Conservation (phyloP, 2,797 vertebrate species). For the Sphenopsis melanotis region DNA sequence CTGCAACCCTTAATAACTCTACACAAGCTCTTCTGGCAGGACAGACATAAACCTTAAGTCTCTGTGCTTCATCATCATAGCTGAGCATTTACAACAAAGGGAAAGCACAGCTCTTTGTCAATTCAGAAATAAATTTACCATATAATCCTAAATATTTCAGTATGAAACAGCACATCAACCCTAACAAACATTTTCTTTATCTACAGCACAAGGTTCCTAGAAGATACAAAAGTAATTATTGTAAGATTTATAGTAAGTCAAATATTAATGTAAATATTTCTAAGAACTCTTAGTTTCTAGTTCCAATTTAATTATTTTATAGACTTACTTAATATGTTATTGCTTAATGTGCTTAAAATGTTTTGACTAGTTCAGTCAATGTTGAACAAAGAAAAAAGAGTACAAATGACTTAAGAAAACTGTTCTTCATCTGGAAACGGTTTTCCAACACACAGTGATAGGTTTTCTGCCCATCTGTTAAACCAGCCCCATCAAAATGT, state of each 20-base stretch:
- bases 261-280: constrained; percentile 57
- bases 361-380: constrained; percentile 64
- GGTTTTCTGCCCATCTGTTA: constrained; percentile 63
- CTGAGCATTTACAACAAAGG: not conserved
- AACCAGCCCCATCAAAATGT: constrained; percentile 40
- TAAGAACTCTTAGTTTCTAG: constrained; percentile 8
- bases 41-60: not conserved
- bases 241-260: not conserved
- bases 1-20: not conserved
- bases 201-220: not conserved
- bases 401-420: constrained; percentile 49
- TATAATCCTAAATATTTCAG: not conserved
- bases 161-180: not conserved
- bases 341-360: constrained; percentile 55
- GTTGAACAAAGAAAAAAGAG: constrained; percentile 56
- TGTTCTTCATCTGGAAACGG: constrained; percentile 55
- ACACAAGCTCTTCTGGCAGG: not conserved
- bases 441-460: constrained; percentile 37
- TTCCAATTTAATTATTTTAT: constrained; percentile 49
- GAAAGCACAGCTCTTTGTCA: not conserved
- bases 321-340: constrained; percentile 55
- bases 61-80: not conserved
- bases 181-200: not conserved
- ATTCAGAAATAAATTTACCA: not conserved
- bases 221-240: not conserved